Percentiles rank a stretch among this genome's conserved stretches.
Conservation (phyloP, 2,888 invertebrate genomes). For the Danaus chrysippus region DNA sequence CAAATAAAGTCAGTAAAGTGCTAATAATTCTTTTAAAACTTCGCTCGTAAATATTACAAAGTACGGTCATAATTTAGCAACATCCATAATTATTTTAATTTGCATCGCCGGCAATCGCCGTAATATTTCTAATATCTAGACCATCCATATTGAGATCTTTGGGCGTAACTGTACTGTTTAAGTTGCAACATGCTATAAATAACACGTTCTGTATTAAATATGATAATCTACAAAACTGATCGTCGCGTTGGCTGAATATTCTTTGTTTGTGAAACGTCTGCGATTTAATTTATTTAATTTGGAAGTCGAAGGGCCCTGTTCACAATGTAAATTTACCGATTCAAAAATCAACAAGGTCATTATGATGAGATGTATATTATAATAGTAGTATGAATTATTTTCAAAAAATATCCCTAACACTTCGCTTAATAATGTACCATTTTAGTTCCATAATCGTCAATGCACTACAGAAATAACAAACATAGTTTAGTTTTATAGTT, state of each 20-base stretch:
- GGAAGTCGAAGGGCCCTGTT: constrained; percentile 15
- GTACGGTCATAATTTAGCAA: constrained; percentile 3
- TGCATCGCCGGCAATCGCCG: constrained; percentile 29
- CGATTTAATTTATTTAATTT: constrained; percentile 20
- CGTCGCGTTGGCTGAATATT: constrained; percentile 51
- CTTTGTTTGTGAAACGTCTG: constrained; percentile 47
- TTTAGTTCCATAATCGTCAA: neutral
- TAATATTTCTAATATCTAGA: constrained; percentile 45
- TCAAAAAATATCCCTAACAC: too few relatives aligned
- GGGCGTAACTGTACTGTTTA: constrained; percentile 60
- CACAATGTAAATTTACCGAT: constrained; percentile 8
- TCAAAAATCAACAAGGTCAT: neutral
- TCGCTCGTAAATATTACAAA: neutral
- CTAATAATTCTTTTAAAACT: neutral
- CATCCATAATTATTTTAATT: constrained; percentile 32
- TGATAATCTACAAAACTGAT: constrained; percentile 53
- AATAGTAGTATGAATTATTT: too few relatives aligned
- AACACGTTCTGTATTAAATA: constrained; percentile 52
- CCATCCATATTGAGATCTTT: constrained; percentile 60
- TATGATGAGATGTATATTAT: too few relatives aligned
- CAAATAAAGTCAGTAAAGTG: neutral
- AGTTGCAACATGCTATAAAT: constrained; percentile 51
- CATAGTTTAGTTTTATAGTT: neutral
- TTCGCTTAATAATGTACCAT: too few relatives aligned
- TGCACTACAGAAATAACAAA: neutral